These are phyloP conservation scores for Cossypha heuglini DNA, from an alignment of 2,797 vertebrate species.

Conservation along the genomic window DNA sequence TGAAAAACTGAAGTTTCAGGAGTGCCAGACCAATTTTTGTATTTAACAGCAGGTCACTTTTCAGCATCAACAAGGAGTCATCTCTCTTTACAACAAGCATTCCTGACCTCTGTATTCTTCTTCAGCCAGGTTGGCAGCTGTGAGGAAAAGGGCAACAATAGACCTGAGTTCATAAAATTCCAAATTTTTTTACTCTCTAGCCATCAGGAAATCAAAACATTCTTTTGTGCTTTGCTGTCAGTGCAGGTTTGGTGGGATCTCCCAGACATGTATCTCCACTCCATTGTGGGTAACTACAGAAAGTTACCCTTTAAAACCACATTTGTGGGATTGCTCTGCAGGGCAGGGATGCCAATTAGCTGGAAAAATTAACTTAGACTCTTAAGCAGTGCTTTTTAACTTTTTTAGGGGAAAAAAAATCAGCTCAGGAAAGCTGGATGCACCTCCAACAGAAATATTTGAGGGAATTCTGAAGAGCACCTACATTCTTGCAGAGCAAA, in stretches of 20 bases:
- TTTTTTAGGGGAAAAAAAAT: not conserved
- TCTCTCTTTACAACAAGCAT: not conserved
- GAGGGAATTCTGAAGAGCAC: not conserved
- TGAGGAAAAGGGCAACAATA: not conserved
- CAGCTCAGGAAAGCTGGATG: not conserved
- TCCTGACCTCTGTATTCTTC: not conserved
- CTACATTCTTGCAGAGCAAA: not conserved
- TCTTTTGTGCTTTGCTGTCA: too few relatives aligned
- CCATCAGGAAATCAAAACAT: too few relatives aligned
- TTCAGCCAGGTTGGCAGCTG: not conserved
- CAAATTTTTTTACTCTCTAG: too few relatives aligned
- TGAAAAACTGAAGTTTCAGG: not conserved
- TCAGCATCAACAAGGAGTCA: not conserved
- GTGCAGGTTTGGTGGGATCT: not conserved
- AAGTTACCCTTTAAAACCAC: not conserved
- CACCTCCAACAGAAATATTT: not conserved
- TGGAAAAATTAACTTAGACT: not conserved
- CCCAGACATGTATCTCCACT: not conserved
- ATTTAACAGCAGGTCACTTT: not conserved
- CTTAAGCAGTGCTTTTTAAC: not conserved
- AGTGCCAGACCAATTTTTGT: not conserved
- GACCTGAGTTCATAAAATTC: not conserved
- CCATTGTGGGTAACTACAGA: fast-evolving
- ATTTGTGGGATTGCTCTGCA: not conserved
- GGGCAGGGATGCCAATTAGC: not conserved